These are phyloP conservation scores for Andinoacara biseriatus DNA, from an alignment of 2,113 vertebrate genomes.

Conservation along the genomic window DNA sequence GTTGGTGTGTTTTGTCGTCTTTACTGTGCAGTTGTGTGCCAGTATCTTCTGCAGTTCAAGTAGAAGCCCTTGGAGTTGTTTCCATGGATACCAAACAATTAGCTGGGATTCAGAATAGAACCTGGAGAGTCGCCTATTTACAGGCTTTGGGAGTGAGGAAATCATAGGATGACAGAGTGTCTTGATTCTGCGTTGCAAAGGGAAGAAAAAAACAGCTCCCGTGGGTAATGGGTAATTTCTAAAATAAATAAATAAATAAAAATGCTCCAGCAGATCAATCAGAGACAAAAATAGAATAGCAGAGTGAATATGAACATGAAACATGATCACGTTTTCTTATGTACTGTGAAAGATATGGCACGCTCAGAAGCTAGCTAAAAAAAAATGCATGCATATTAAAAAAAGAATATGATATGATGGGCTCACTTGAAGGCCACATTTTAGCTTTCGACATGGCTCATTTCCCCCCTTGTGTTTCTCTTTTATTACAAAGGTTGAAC, in stretches of 20 bases:
- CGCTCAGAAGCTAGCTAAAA: not conserved
- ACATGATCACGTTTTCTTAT: not conserved
- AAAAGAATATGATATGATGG: not conserved
- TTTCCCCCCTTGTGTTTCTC: not conserved
- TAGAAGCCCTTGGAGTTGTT: constrained; percentile 77
- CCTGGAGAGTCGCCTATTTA: constrained; percentile 76
- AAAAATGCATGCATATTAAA: not conserved
- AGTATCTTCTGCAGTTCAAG: constrained; percentile 71
- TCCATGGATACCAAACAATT: constrained; percentile 86
- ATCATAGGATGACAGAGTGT: constrained; percentile 64
- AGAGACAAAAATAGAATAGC: constrained; percentile 42
- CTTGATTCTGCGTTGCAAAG: constrained; percentile 55
- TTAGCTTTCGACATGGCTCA: not conserved
- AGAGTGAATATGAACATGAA: constrained; percentile 10
- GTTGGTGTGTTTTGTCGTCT: constrained; percentile 36
- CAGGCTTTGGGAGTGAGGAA: constrained; percentile 67
- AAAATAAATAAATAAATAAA: not conserved
- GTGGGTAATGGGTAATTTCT: constrained; percentile 43
- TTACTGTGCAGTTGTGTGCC: constrained; percentile 54
- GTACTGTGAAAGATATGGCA: not conserved
- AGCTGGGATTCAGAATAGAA: constrained; percentile 79
- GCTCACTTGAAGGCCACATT: not conserved
- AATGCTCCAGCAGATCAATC: constrained; percentile 32
- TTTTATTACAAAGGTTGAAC: not conserved
- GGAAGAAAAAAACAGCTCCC: constrained; percentile 20